phyloP scores from a whole-genome alignment of 2,888 invertebrate genomes.

The Phragmatobia fuliginosa region DNA sequence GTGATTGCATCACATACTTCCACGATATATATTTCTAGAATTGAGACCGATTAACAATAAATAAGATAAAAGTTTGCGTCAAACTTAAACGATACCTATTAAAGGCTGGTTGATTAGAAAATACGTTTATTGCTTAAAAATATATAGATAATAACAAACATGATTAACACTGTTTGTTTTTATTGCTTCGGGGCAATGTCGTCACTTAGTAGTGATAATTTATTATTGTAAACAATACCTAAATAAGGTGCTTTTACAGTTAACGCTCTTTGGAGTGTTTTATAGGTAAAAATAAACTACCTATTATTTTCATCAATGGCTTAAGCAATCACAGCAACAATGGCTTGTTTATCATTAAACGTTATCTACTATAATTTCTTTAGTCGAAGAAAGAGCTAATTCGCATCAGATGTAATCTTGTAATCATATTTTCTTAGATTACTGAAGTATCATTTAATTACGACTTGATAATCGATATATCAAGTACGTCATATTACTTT shows the following conservation, averaged over 20 bases:
- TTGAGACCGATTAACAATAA: not conserved
- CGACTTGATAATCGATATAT: slow-evolving; percentile 28
- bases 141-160: not conserved
- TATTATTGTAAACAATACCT: not conserved
- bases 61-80: not conserved
- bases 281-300: not conserved
- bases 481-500: slow-evolving; percentile 21
- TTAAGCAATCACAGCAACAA: slow-evolving; percentile 2
- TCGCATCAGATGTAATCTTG: slow-evolving; percentile 1
- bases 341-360: slow-evolving; percentile 1
- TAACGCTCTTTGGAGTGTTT: not conserved
- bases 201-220: slow-evolving; percentile 9
- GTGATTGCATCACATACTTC: slow-evolving; percentile 24
- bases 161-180: slow-evolving; percentile 1
- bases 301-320: not conserved
- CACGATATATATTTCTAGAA: not conserved
- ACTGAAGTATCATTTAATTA: slow-evolving; percentile 15
- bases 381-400: not conserved
- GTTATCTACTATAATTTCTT: not conserved
- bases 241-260: not conserved
- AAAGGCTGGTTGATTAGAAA: not conserved
- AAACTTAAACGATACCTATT: not conserved
- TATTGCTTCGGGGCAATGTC: not conserved
- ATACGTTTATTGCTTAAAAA: not conserved
- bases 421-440: slow-evolving; percentile 8